Evolutionary conservation across 2,113 vertebrate species (phyloP), one percentile per base, ranked within the genome.

Genomic region (Myiozetetes cayanensis): DNA sequence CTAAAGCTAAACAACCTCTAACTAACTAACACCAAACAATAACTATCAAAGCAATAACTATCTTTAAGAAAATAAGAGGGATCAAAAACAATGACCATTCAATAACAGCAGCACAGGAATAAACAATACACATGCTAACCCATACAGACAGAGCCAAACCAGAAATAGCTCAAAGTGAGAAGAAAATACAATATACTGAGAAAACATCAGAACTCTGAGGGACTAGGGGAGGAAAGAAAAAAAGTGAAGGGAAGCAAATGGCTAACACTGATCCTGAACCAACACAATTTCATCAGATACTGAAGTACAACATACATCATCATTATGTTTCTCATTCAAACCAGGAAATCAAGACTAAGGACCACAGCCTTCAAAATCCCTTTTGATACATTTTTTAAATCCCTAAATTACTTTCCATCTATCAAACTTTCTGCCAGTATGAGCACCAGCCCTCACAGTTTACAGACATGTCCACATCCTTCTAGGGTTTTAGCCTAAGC

Each of bases 1-100:
- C 90, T 73, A 62, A 66, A 93, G 90, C 92, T 86, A 93, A 94
- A 90, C 75, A 92, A 96, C 85, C 93, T 89, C 92, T 85, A 94
- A 88, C 89, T 91, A 95, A 89, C 77, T 86, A 95, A 91, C 74
- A 78, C 56, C 76, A 78, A 87, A 87, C 49, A 96, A n/a, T 89
- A 95, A 89, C 92, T 91, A 87, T 85, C 4, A 13, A 93, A 96
- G 23, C 61, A 96, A 92, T 93, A 89, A 87, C 85, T 93, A 79
- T 62, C 58, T 89, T 95, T 68, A 95, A 85, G 80, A 86, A 95
- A 96, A 90, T 85, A 79, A 82, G 65, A 71, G 46, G 46, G 28
- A 91, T 93, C 80, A 94, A 87, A 92, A 89, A 2, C 76, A 91
- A 86, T 30, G 85, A 56, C 73, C 49, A 68, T 52, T 71, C 77